phyloP scores from a whole-genome alignment of 2,797 vertebrate species.

The Hemibagrus guttatus region DNA sequence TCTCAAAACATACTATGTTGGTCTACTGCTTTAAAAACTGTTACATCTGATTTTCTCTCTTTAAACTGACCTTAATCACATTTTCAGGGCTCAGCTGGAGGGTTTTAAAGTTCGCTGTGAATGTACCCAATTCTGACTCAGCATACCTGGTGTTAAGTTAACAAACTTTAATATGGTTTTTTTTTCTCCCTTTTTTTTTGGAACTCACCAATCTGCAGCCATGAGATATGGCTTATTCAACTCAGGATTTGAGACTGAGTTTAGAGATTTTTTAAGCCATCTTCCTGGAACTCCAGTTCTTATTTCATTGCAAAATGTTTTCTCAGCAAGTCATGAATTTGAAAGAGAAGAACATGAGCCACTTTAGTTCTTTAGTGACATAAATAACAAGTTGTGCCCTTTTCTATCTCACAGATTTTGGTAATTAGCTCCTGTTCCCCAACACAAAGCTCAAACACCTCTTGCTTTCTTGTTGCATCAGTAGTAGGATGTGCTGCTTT shows the following conservation, averaged over 20 bases:
- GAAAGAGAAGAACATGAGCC: constrained; percentile 9
- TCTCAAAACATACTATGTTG: not conserved
- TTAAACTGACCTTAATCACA: not conserved
- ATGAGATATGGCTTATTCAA: constrained; percentile 1
- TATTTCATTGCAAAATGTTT: constrained; percentile 9
- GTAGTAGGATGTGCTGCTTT: constrained; percentile 66
- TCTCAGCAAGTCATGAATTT: constrained; percentile 8
- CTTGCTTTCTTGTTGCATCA: constrained; percentile 84
- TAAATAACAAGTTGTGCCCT: constrained; percentile 49
- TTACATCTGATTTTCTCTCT: not conserved
- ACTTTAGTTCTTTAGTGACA: constrained; percentile 26
- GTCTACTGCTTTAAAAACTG: not conserved
- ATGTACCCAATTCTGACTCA: not conserved
- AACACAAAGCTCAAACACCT: constrained; percentile 53
- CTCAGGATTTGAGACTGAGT: not conserved
- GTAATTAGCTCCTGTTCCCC: constrained; percentile 68
- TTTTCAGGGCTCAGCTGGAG: not conserved
- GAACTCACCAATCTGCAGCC: constrained; percentile 1
- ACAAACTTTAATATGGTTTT: not conserved
- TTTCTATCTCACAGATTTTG: constrained; percentile 63
- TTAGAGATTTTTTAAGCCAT: not conserved
- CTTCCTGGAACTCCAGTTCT: not conserved
- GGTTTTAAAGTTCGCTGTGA: not conserved
- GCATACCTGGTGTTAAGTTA: constrained; percentile 6
- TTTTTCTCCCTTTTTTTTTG: not conserved